Evolutionary conservation across 2,113 vertebrate genomes (phyloP).

Genomic region (Microcebus ravelobensis): DNA sequence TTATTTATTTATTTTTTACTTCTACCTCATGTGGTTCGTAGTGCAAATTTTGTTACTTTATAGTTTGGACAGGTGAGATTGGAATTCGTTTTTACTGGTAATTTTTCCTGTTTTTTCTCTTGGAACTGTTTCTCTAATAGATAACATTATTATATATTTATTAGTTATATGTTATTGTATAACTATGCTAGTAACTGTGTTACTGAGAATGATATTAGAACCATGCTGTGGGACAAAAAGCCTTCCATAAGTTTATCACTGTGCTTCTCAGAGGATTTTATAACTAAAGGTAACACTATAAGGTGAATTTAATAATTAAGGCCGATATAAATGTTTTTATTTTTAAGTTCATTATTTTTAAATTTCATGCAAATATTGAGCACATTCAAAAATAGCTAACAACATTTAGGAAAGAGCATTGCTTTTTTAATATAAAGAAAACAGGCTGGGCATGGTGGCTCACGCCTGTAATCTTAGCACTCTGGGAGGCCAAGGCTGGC

Average conservation of each 20-base stretch:
- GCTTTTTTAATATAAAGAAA: background rate
- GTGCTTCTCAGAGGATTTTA: background rate
- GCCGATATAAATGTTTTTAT: background rate
- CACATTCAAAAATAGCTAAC: background rate
- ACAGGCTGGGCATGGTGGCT: too few relatives aligned
- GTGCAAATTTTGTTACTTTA: background rate
- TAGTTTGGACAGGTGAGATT: background rate
- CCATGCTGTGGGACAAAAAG: background rate
- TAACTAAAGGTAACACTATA: background rate
- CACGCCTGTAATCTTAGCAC: too few relatives aligned
- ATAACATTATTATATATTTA: background rate
- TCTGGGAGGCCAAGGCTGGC: too few relatives aligned
- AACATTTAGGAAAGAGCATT: background rate
- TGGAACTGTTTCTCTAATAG: background rate
- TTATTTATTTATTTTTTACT: background rate
- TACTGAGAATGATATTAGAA: background rate
- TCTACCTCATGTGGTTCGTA: background rate
- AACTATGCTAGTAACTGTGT: background rate
- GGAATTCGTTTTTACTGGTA: background rate
- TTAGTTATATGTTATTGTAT: background rate
- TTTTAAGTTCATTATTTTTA: conserved; percentile 31
- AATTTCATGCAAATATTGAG: conserved; percentile 35
- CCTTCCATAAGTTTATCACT: background rate
- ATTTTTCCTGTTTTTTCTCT: background rate
- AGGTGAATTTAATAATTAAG: background rate